A percentile compares a stretch with the other conserved stretches of the same genome.
Evolutionary conservation across 1,140 invertebrate genomes (phyloP).

Genomic region (Drosophila subobscura): DNA sequence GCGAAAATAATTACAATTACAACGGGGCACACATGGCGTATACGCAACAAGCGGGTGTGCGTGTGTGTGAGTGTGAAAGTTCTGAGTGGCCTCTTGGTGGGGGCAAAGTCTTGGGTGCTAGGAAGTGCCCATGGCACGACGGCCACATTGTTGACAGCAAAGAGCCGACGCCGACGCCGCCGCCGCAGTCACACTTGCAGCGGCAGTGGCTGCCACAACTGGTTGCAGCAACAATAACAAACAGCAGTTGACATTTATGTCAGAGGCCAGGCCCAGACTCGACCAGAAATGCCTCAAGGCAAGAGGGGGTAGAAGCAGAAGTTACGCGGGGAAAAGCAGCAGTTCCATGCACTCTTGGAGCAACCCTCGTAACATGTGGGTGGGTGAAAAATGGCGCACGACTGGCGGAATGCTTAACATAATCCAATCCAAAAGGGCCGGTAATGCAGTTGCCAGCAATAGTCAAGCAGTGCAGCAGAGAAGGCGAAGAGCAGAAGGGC

Average conservation of each 20-base stretch:
- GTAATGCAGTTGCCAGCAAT: conserved; percentile 18
- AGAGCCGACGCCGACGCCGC: too few species aligned
- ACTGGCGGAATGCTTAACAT: conserved; percentile 63
- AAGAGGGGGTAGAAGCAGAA: neutral
- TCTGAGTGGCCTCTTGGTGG: conserved; percentile 63
- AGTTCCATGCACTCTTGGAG: neutral
- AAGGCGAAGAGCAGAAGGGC: neutral
- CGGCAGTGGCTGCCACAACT: conserved; percentile 24
- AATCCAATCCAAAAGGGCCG: conserved; percentile 58
- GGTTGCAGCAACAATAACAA: conserved; percentile 41
- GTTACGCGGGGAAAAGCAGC: too few species aligned
- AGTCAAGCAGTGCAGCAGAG: neutral
- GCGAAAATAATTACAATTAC: conserved; percentile 53
- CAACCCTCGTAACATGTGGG: conserved; percentile 8
- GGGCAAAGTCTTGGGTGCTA: conserved; percentile 56
- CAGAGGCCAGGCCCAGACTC: conserved; percentile 45
- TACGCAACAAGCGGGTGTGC: conserved; percentile 28
- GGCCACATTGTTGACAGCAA: conserved; percentile 75
- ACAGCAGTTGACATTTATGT: conserved; percentile 78
- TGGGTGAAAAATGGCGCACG: conserved; percentile 47
- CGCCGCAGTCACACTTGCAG: conserved; percentile 65
- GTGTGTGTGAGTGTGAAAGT: conserved; percentile 30
- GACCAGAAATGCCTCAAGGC: conserved; percentile 11
- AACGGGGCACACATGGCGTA: conserved; percentile 54
- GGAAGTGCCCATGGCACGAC: conserved; percentile 57